Evolutionary conservation across 1,140 invertebrate genomes (phyloP).

Genomic region (Drosophila pseudoobscura): DNA sequence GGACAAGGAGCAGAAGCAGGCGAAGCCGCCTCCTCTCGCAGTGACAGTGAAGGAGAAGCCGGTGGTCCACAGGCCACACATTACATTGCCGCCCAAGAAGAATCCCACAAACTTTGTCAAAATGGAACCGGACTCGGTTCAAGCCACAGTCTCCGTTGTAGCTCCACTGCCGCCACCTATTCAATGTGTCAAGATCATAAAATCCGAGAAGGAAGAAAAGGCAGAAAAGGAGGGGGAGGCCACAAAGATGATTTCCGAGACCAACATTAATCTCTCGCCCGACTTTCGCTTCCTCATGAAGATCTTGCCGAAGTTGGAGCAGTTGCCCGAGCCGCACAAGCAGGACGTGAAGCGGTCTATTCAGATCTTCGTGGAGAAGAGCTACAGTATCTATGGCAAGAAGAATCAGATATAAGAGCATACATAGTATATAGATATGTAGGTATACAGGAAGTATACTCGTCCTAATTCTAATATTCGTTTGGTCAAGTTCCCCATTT

Average conservation of each 20-base stretch:
- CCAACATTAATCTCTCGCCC: conserved; percentile 74
- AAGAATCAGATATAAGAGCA: conserved; percentile 42
- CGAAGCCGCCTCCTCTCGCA: conserved; percentile 13
- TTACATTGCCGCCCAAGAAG: conserved; percentile 79
- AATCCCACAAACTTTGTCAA: conserved; percentile 76
- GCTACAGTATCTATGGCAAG: conserved; percentile 68
- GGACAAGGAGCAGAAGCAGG: conserved; percentile 57
- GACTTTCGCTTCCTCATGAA: conserved; percentile 82
- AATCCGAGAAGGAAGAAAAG: conserved; percentile 14
- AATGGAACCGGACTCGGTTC: neutral
- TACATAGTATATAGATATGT: neutral
- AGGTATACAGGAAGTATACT: too few species aligned
- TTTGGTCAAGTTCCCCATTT: conserved; percentile 5
- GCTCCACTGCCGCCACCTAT: conserved; percentile 4
- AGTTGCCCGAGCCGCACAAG: conserved; percentile 76
- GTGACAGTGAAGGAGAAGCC: conserved; percentile 23
- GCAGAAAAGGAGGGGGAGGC: conserved; percentile 12
- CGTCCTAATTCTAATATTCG: conserved; percentile 13
- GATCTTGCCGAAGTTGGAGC: conserved; percentile 74
- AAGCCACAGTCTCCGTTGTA: conserved; percentile 12
- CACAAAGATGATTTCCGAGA: conserved; percentile 49
- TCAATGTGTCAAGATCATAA: conserved; percentile 20
- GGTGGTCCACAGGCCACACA: conserved; percentile 42
- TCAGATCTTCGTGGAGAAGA: conserved; percentile 76
- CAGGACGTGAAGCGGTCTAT: conserved; percentile 76